These are phyloP conservation scores for Venturia canescens DNA, from an alignment of 1,140 invertebrate genomes.

Conservation along the genomic window DNA sequence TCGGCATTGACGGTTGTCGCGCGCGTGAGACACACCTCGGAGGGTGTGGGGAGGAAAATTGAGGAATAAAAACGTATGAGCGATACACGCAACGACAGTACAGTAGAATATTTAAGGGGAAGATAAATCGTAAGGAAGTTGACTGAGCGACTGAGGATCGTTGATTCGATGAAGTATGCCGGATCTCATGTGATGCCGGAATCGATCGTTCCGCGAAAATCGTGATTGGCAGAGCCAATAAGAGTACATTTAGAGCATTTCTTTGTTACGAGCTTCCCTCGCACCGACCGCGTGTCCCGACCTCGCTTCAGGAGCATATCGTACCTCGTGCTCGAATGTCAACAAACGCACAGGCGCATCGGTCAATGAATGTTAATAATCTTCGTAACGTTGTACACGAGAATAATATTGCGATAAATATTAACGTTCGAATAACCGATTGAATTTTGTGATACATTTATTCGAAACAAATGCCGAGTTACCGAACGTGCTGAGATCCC, in stretches of 20 bases:
- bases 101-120: too few relatives aligned
- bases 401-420: background rate
- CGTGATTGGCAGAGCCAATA: background rate
- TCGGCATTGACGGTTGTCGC: constrained; percentile 21
- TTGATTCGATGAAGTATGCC: background rate
- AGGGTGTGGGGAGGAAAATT: background rate
- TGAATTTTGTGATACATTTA: background rate
- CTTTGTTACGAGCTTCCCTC: background rate
- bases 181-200: background rate
- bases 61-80: constrained; percentile 29
- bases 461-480: constrained; percentile 1
- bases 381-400: background rate
- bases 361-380: too few relatives aligned
- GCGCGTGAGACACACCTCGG: constrained; percentile 28
- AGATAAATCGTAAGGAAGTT: too few relatives aligned
- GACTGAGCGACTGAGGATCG: background rate
- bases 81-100: background rate
- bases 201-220: background rate
- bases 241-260: background rate
- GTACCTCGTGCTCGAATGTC: too few relatives aligned
- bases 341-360: too few relatives aligned
- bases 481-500: background rate
- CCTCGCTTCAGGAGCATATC: too few relatives aligned
- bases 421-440: background rate
- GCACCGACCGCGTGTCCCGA: too few relatives aligned